Evolutionary conservation across 2,888 invertebrate species (phyloP).

Genomic region (Drosophila rellima): DNA sequence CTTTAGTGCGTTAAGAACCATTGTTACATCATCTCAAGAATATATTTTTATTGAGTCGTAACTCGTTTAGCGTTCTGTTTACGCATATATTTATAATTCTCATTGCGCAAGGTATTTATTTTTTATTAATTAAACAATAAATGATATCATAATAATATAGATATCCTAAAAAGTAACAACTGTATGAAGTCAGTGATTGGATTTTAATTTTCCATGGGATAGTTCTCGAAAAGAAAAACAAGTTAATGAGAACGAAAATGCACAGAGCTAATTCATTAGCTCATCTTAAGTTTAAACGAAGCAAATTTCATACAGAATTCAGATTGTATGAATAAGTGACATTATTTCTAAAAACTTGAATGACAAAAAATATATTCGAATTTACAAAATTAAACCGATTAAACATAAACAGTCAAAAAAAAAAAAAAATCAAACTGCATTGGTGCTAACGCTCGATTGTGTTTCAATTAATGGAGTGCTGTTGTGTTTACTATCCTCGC

Average conservation of each 20-base stretch:
- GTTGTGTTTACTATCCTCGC: background rate
- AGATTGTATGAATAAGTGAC: slow-evolving; percentile 7
- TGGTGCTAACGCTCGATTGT: background rate
- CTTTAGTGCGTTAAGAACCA: slow-evolving; percentile 1
- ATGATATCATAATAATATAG: slow-evolving; percentile 22
- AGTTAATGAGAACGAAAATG: slow-evolving; percentile 13
- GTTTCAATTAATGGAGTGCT: background rate
- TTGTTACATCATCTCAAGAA: slow-evolving; percentile 7
- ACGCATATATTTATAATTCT: slow-evolving; percentile 12
- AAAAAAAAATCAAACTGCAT: slow-evolving; percentile 23
- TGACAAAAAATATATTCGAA: slow-evolving; percentile 58
- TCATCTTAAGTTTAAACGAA: slow-evolving; percentile 14
- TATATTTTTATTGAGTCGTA: slow-evolving; percentile 4
- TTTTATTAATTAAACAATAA: slow-evolving; percentile 25
- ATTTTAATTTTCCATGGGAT: background rate
- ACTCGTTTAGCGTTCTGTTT: slow-evolving; percentile 9
- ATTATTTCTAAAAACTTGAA: slow-evolving; percentile 42
- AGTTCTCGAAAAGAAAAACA: slow-evolving; percentile 30
- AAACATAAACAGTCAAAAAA: background rate
- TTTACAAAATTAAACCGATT: slow-evolving; percentile 7
- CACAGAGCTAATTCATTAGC: slow-evolving; percentile 5
- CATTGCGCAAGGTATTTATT: slow-evolving; percentile 47
- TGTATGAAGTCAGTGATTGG: background rate
- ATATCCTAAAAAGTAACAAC: slow-evolving; percentile 18
- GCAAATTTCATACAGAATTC: slow-evolving; percentile 12